Evolutionary conservation across 2,797 vertebrate species (phyloP), one percentile per base, ranked within the genome.

Genomic region (Sphenopsis melanotis): DNA sequence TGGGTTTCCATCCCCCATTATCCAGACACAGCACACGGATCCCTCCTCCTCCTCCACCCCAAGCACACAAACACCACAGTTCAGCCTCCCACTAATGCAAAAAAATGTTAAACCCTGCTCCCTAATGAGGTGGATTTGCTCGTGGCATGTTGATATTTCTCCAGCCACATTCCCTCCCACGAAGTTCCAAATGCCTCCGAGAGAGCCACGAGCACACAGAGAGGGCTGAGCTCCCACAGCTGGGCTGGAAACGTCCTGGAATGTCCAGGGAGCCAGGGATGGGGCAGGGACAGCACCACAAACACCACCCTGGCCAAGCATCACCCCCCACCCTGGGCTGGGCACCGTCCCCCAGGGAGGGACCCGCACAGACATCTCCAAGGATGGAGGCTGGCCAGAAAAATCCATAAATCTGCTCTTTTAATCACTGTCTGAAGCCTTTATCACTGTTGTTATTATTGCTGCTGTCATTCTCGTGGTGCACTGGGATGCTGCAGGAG

Each of bases 141-240:
- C 4, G 2, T 29, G 63, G 72, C 77, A 34, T 21, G 71, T 29
- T 61, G 89, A 23, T 83, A 34, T 44, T 85, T 15, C 93, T 50
- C 17, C 82, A 85, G 84, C 82, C 27, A 1, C 89, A 29, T 64
- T 92, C 87, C 89, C 87, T 94, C 95, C 94, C 96, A 95, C 89
- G 2, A 30, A 53, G 70, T 3, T 8, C 86, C 77, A 75, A 84
- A 89, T 18, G 80, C 90, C 78, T 74, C 37, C 9, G 2, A 44
- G 39, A 34, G 60, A 6, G 17, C 12, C 32, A 6, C 5, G 61
- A 59, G 71, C 24, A 81, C 41, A 11, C 0, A 0, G 57, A 55
- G 82, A 26, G 17, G 50, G 37, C 84, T 68, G 61, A 49, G 78
- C 79, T 41, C 26, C 6, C 47, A 34, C 66, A 36, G 89, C 39